These are phyloP conservation scores for Cylindroiulus punctatus DNA, from an alignment of 2,888 invertebrate species.

Conservation along the genomic window DNA sequence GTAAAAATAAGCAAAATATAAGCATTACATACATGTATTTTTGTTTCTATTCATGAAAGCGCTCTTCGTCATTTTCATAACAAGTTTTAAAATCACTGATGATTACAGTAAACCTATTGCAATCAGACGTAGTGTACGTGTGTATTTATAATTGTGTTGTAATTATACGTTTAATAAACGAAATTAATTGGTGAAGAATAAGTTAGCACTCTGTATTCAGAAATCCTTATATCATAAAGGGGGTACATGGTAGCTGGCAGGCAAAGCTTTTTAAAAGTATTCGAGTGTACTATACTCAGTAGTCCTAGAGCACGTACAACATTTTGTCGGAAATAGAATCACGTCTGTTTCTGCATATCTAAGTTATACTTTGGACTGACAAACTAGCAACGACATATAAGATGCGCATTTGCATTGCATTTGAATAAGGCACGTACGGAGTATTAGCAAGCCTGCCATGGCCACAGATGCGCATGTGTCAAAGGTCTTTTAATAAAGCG, in stretches of 20 bases:
- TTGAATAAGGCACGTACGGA: background rate
- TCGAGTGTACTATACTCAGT: background rate
- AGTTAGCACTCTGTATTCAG: background rate
- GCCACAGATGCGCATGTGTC: conserved; percentile 4
- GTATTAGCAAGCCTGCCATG: background rate
- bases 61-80: too few relatives aligned
- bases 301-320: background rate
- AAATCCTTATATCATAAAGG: background rate
- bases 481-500: conserved; percentile 45
- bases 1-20: background rate
- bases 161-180: too few relatives aligned
- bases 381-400: background rate
- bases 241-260: background rate
- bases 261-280: background rate
- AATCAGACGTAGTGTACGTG: too few relatives aligned
- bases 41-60: too few relatives aligned
- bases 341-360: background rate
- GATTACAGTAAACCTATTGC: too few relatives aligned
- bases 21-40: background rate
- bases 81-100: too few relatives aligned
- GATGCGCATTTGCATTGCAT: background rate
- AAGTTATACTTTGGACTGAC: background rate
- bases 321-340: background rate
- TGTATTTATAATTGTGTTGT: too few relatives aligned
- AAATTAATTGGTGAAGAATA: too few relatives aligned